phyloP scores from a whole-genome alignment of 2,113 vertebrate species.

The Grus americana region DNA sequence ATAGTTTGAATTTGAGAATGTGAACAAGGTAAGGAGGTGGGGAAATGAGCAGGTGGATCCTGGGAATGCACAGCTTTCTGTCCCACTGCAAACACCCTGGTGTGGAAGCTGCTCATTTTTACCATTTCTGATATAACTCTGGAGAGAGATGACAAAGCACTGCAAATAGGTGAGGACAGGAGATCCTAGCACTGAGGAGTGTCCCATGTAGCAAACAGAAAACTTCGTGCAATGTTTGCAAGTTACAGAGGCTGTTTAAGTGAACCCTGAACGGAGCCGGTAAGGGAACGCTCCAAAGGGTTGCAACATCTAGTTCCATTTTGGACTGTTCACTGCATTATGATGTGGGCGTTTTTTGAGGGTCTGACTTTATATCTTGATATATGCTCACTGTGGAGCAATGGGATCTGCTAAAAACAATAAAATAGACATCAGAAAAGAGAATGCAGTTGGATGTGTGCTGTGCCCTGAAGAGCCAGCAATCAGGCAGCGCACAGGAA shows the following conservation, averaged over 20 bases:
- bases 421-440: not conserved
- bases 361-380: not conserved
- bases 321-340: not conserved
- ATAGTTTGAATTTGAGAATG: not conserved
- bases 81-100: not conserved
- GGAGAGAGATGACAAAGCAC: not conserved
- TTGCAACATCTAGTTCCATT: not conserved
- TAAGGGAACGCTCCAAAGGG: not conserved
- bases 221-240: not conserved
- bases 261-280: not conserved
- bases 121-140: not conserved
- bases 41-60: not conserved
- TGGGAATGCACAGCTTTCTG: not conserved
- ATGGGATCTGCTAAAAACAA: not conserved
- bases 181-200: not conserved
- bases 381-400: not conserved
- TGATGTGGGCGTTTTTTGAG: not conserved
- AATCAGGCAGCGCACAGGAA: not conserved
- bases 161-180: not conserved
- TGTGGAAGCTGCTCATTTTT: not conserved
- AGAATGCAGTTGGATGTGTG: not conserved
- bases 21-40: not conserved
- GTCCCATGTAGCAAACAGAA: not conserved
- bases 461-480: not conserved
- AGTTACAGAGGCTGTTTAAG: not conserved